Evolutionary conservation across 53 echinoderm and acorn worm genomes (phyloP).

Genomic region (Antedon mediterranea): DNA sequence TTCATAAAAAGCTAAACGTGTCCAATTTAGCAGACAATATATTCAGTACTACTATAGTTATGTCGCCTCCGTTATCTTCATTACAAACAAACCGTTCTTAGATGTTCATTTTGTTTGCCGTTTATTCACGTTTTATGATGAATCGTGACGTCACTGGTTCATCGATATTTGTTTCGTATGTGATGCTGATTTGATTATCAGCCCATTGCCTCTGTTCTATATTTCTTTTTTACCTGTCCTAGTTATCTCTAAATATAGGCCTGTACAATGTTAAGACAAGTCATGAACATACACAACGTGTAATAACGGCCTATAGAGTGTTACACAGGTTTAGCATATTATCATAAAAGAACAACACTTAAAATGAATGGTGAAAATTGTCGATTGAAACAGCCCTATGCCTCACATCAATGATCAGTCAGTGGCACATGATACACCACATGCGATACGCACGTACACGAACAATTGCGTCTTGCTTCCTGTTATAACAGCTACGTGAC

Average conservation of each 20-base stretch:
- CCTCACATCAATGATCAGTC: too few species aligned
- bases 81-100: neutral
- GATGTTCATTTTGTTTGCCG: neutral
- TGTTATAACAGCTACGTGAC: too few species aligned
- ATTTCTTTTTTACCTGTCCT: neutral
- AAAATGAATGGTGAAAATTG: too few species aligned
- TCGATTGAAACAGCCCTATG: too few species aligned
- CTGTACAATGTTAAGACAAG: too few species aligned
- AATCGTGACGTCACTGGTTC: neutral
- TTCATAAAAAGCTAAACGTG: constrained; percentile 1
- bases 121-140: neutral
- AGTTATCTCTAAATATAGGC: neutral
- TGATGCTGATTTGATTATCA: neutral
- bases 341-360: too few species aligned
- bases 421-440: too few species aligned
- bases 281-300: too few species aligned
- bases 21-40: constrained; percentile 1
- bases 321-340: too few species aligned
- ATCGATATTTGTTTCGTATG: neutral
- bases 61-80: neutral
- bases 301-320: too few species aligned
- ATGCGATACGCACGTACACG: too few species aligned
- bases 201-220: neutral
- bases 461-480: too few species aligned
- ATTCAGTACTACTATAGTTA: neutral